Conservation (phyloP, 1,140 invertebrate genomes). For the Hycleus cichorii region DNA sequence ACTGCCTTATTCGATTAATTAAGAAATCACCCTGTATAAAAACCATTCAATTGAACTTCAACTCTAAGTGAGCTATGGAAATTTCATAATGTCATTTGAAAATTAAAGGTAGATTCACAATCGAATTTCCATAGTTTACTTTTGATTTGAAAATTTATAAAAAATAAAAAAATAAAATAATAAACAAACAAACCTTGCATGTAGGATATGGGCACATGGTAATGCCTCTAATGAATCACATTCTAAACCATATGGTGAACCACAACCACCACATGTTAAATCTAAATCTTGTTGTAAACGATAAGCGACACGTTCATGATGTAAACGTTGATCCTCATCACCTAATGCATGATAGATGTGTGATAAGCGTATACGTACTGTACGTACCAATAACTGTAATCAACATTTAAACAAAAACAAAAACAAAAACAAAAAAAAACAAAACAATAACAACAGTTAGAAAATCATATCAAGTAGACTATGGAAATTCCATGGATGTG, state of each 20-base stretch:
- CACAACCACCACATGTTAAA: constrained; percentile 68
- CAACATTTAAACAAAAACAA: not conserved
- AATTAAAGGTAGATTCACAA: too few relatives aligned
- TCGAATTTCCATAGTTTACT: not conserved
- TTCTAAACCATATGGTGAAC: constrained; percentile 64
- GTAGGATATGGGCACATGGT: constrained; percentile 77
- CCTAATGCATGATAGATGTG: constrained; percentile 72
- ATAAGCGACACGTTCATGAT: constrained; percentile 63
- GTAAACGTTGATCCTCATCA: constrained; percentile 67
- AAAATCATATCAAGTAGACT: too few relatives aligned
- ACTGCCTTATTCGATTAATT: too few relatives aligned
- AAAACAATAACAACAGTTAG: too few relatives aligned
- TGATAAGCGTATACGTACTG: constrained; percentile 64
- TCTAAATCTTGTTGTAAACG: constrained; percentile 64
- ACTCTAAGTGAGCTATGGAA: too few relatives aligned
- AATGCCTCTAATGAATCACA: constrained; percentile 67
- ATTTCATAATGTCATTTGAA: too few relatives aligned
- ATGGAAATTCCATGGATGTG: too few relatives aligned
- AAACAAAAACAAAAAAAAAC: not conserved
- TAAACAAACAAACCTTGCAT: constrained; percentile 55
- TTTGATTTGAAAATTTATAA: not conserved
- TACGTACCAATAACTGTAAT: constrained; percentile 64
- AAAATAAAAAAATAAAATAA: not conserved
- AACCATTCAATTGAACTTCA: too few relatives aligned
- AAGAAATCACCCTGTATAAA: too few relatives aligned